These are phyloP conservation scores for Agrilus mali DNA, from an alignment of 2,888 invertebrate genomes.

Conservation along the genomic window DNA sequence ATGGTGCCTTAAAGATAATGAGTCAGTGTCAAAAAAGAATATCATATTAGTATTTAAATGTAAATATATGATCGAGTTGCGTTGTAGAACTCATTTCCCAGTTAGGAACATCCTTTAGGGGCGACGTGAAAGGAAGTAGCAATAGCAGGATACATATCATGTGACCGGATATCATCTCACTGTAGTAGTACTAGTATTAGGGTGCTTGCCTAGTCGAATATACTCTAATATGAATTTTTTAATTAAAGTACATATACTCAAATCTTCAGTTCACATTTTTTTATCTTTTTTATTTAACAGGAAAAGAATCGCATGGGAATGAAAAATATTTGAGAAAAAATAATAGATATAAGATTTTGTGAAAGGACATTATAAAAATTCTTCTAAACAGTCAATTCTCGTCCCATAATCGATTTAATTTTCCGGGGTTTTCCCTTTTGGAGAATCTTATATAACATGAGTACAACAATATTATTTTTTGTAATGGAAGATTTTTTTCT, in stretches of 20 bases:
- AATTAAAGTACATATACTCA: slow-evolving; percentile 1
- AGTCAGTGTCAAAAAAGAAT: slow-evolving; percentile 18
- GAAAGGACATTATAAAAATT: too few relatives aligned
- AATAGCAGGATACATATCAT: slow-evolving; percentile 32
- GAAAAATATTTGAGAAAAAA: too few relatives aligned
- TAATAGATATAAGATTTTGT: too few relatives aligned
- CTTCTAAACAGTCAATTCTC: too few relatives aligned
- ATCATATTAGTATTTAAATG: slow-evolving; percentile 15
- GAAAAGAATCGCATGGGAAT: too few relatives aligned
- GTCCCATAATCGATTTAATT: too few relatives aligned
- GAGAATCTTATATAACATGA: too few relatives aligned
- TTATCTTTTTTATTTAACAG: not conserved
- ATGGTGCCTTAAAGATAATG: slow-evolving; percentile 4
- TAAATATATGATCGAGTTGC: slow-evolving; percentile 18
- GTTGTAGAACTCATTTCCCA: slow-evolving; percentile 22
- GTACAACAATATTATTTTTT: too few relatives aligned
- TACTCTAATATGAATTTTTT: too few relatives aligned
- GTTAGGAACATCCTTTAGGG: slow-evolving; percentile 23
- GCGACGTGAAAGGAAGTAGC: slow-evolving; percentile 31
- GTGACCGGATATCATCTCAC: slow-evolving; percentile 30
- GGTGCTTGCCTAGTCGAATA: too few relatives aligned
- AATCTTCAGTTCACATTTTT: not conserved
- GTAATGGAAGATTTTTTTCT: too few relatives aligned
- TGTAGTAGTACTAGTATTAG: slow-evolving; percentile 2
- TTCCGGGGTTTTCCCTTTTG: too few relatives aligned